Base-by-base conservation (phyloP, 23 tunicate species). In the Halocynthia roretzi region DNA sequence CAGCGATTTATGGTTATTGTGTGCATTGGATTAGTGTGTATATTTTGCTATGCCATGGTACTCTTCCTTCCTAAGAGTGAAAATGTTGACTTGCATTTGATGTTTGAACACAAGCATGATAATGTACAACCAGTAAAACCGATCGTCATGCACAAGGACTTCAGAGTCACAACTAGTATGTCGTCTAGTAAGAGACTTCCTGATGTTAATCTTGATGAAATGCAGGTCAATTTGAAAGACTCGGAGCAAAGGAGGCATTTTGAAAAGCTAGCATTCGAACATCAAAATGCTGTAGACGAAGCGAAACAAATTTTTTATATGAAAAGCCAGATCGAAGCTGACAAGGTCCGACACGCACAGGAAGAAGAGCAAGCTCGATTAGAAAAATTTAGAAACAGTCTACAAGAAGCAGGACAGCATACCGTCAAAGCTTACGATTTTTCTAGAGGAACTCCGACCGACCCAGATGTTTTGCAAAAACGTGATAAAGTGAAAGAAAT, bases 31-130 rank as follows among this genome's bases (percentile, higher is more conserved):
- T 57, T 72, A 19, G 76, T 88, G 15, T 84, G 77, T 6, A 73
- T 78, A 0, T 88, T 88, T 51, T 88, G 95, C 67, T 88, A 88
- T 62, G 86, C 82, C 7, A 88, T 88, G 84, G 87, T 88, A 7
- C 85, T 85, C 56, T 54, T 91, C 6, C 72, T 85, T 31, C 97
- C 97, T 5, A 91, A 91, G 53, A 71, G 77, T 11, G 97, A 91
- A 57, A 74, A 65, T 53, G 66, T 85, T 55, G 97, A 91, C 49
- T 75, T 91, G 52, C 53, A 66, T 53, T 61, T 74, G 61, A 56
- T 91, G 73, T 91, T 91, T 77, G 97, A 91, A 58, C 97, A 91
- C 70, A 70, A 82, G 10, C 97, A 91, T 77, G 85, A 90, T 66
- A 4, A 67, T 12, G 5, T 31, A 31, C 44, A 31, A 31, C 44